Percentiles rank a stretch among this genome's conserved stretches.
Evolutionary conservation across 2,888 invertebrate genomes (phyloP).

Genomic region (Ophion ellenae): DNA sequence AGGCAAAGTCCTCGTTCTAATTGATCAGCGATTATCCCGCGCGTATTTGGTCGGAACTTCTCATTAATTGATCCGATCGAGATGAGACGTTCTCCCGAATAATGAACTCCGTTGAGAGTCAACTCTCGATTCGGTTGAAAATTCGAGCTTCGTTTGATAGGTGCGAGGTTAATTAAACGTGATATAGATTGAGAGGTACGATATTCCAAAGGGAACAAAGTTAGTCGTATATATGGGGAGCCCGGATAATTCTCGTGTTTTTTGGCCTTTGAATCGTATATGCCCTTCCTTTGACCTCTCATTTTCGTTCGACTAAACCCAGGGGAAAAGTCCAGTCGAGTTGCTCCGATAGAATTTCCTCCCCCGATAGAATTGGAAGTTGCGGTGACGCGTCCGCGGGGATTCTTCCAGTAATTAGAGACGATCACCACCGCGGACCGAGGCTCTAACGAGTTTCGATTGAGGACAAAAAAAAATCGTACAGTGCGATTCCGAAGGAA

Average conservation of each 20-base stretch:
- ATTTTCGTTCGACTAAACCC: slow-evolving; percentile 25
- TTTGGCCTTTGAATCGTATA: slow-evolving; percentile 1
- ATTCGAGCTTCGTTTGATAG: background rate
- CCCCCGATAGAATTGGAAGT: slow-evolving; percentile 36
- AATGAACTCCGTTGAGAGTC: background rate
- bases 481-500: background rate
- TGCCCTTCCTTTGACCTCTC: slow-evolving; percentile 13
- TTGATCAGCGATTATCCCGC: background rate
- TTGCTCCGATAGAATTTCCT: slow-evolving; percentile 34
- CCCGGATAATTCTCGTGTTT: background rate
- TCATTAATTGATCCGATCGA: background rate
- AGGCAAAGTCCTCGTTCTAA: background rate
- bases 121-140: background rate
- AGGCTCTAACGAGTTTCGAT: slow-evolving; percentile 42
- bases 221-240: background rate
- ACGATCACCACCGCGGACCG: slow-evolving; percentile 25
- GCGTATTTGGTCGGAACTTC: background rate
- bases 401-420: slow-evolving; percentile 57
- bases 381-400: slow-evolving; percentile 52
- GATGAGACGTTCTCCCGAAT: background rate
- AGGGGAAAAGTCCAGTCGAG: slow-evolving; percentile 33
- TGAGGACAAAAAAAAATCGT: slow-evolving; percentile 3
- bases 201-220: background rate
- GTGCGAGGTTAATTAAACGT: background rate
- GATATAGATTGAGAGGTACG: background rate